Evolutionary conservation across 1,140 invertebrate species (phyloP).

Genomic region (Solenopsis fugax): DNA sequence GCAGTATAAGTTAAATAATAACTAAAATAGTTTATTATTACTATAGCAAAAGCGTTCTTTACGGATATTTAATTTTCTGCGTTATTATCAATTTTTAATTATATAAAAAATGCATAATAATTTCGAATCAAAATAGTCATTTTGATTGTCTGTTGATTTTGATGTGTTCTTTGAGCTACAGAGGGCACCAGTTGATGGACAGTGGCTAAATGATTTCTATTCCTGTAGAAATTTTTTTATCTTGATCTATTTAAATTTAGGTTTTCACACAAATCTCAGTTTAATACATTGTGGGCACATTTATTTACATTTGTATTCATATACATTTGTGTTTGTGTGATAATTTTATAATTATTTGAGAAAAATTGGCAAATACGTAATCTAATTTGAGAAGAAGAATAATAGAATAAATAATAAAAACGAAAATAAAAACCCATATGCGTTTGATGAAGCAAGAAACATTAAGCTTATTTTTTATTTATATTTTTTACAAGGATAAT

Average conservation of each 20-base stretch:
- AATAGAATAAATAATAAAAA: not conserved
- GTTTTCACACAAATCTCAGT: too few relatives aligned
- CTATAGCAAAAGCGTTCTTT: too few relatives aligned
- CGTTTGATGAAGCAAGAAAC: not conserved
- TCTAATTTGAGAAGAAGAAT: not conserved
- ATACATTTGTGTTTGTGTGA: not conserved
- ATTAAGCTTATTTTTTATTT: not conserved
- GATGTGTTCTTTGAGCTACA: not conserved
- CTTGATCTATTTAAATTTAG: too few relatives aligned
- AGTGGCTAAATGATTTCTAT: not conserved
- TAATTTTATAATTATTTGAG: not conserved
- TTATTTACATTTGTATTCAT: not conserved
- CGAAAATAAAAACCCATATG: not conserved
- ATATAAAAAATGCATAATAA: too few relatives aligned
- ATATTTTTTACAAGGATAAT: not conserved
- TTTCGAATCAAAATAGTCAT: too few relatives aligned
- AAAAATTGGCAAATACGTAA: not conserved
- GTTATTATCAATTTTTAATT: too few relatives aligned
- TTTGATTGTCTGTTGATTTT: too few relatives aligned
- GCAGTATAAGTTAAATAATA: too few relatives aligned
- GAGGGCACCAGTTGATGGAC: constrained; percentile 16
- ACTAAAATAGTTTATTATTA: too few relatives aligned
- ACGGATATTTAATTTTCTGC: too few relatives aligned
- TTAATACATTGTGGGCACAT: not conserved
- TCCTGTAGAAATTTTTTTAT: not conserved